Evolutionary conservation across 2,113 vertebrate genomes (phyloP).

Genomic region (Lepidothrix coronata): DNA sequence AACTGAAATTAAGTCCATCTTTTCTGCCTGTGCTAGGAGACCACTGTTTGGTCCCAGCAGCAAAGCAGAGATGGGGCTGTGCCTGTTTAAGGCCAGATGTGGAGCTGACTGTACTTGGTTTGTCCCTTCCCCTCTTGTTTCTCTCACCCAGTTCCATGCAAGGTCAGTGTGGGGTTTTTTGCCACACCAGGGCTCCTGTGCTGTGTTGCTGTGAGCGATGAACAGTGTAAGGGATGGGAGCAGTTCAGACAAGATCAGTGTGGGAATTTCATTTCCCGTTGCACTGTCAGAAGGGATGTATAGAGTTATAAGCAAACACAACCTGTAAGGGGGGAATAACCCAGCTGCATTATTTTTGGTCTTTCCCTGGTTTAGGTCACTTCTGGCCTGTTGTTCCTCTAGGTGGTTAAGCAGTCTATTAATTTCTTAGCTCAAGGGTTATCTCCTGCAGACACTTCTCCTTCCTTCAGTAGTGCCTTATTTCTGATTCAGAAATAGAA

Average conservation of each 20-base stretch:
- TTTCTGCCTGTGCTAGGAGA: background rate
- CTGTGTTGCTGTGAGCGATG: rapidly evolving
- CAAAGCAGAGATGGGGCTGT: background rate
- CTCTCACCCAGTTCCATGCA: background rate
- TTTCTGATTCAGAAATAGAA: constrained; percentile 82
- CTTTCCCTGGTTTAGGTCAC: background rate
- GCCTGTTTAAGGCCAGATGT: background rate
- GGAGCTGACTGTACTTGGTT: background rate
- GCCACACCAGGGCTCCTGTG: background rate
- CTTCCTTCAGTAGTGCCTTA: background rate
- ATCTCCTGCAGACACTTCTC: background rate
- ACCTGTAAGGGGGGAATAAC: background rate
- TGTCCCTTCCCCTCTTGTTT: background rate
- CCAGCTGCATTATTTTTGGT: background rate
- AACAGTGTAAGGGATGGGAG: background rate
- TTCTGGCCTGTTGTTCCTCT: background rate
- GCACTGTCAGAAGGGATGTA: background rate
- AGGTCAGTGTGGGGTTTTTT: background rate
- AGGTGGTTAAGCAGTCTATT: background rate
- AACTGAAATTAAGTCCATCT: background rate
- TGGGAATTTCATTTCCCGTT: background rate
- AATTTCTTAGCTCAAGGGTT: background rate
- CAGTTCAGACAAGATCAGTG: background rate
- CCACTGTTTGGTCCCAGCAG: background rate
- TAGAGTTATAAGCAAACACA: background rate